Evolutionary conservation across 2,113 vertebrate species (phyloP).

Genomic region (Rousettus leschenaultii): DNA sequence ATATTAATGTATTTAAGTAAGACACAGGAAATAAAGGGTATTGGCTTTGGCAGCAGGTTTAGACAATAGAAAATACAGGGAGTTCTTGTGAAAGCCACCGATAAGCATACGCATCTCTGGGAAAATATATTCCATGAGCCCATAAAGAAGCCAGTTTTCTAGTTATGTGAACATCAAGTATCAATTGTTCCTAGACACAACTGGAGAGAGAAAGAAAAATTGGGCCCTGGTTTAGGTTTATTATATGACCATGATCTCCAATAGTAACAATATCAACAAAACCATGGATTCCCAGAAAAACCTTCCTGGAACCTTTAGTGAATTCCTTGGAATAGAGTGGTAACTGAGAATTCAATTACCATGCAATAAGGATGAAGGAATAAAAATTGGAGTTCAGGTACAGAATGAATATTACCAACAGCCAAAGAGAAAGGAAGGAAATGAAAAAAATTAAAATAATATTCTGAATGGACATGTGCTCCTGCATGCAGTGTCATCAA

Average conservation of each 20-base stretch:
- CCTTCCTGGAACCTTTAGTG: background rate
- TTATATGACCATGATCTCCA: background rate
- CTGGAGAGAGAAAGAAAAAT: constrained; percentile 1
- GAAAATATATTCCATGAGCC: background rate
- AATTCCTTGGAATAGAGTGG: background rate
- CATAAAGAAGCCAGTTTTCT: constrained; percentile 7
- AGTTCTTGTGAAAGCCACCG: background rate
- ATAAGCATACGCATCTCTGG: background rate
- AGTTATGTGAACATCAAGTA: background rate
- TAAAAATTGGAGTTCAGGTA: background rate
- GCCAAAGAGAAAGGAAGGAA: background rate
- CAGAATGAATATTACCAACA: background rate
- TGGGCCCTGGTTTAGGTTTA: background rate
- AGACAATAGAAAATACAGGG: background rate
- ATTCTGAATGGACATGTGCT: background rate
- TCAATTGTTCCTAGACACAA: background rate
- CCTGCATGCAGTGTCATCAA: background rate
- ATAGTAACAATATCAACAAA: background rate
- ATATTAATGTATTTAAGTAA: constrained; percentile 32
- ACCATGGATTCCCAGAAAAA: background rate
- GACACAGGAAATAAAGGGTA: constrained; percentile 1
- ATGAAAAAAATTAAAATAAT: background rate
- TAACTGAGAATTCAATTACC: background rate
- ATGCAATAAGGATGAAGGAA: background rate
- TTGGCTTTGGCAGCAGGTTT: constrained; percentile 38